These are phyloP conservation scores for Ageneiosus marmoratus DNA, from an alignment of 2,113 vertebrate genomes.

Conservation along the genomic window DNA sequence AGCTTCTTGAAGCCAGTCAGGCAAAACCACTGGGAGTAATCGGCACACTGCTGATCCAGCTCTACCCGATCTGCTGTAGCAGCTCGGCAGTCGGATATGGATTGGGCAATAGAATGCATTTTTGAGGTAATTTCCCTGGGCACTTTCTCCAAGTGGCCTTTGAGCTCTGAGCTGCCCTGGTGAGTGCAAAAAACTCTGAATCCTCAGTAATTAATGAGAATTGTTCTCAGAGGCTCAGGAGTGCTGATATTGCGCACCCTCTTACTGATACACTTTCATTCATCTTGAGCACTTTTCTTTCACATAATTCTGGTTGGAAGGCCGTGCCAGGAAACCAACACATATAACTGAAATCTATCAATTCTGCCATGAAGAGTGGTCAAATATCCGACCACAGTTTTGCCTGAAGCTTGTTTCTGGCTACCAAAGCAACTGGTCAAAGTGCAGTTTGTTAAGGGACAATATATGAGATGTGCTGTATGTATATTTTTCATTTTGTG, in stretches of 20 bases:
- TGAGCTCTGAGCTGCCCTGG: conserved; percentile 25
- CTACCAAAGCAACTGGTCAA: too few species aligned
- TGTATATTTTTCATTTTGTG: too few species aligned
- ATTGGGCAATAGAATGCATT: conserved; percentile 40
- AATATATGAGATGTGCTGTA: too few species aligned
- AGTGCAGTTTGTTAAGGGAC: too few species aligned
- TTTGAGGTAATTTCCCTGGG: conserved; percentile 47
- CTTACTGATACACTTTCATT: conserved; percentile 23
- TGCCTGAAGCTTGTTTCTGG: too few species aligned
- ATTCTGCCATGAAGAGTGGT: too few species aligned
- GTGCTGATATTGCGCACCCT: conserved; percentile 31
- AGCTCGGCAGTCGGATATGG: conserved; percentile 35
- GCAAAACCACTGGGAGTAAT: conserved; percentile 36
- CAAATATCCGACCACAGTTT: too few species aligned
- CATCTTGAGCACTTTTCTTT: neutral
- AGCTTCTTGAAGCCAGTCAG: conserved; percentile 35
- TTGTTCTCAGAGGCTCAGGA: conserved; percentile 44
- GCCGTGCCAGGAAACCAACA: too few species aligned
- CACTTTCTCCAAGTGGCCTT: conserved; percentile 31
- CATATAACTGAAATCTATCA: too few species aligned
- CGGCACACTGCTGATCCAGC: conserved; percentile 25
- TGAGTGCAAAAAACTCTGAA: conserved; percentile 33
- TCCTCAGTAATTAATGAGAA: conserved; percentile 61
- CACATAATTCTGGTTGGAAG: too few species aligned
- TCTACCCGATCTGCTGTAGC: conserved; percentile 28